These are phyloP conservation scores for Theristicus caerulescens DNA, from an alignment of 2,113 vertebrate species.

Conservation along the genomic window DNA sequence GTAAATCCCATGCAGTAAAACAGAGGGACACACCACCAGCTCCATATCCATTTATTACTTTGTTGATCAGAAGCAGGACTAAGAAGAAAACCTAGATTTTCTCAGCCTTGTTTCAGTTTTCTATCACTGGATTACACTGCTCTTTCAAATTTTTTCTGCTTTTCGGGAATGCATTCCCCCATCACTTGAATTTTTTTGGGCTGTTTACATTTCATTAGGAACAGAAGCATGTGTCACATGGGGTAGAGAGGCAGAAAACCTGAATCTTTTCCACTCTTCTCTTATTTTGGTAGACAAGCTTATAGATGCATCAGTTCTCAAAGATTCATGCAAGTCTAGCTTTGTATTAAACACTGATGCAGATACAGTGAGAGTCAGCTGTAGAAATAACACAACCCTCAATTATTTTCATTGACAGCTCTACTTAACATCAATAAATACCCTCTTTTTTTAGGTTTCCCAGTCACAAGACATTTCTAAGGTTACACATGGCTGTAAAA, in stretches of 20 bases:
- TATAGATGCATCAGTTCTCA: neutral
- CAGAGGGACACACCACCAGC: neutral
- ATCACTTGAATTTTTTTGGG: neutral
- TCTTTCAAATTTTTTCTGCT: neutral
- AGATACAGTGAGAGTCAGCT: neutral
- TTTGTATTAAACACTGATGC: neutral
- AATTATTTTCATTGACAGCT: neutral
- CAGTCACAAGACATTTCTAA: neutral
- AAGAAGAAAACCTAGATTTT: neutral
- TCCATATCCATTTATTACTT: neutral
- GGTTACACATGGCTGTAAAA: neutral
- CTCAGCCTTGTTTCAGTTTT: neutral
- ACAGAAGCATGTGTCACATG: neutral
- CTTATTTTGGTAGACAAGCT: neutral
- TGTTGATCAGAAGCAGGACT: neutral
- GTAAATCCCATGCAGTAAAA: neutral
- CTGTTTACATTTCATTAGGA: neutral
- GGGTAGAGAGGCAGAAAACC: neutral
- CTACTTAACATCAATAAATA: neutral
- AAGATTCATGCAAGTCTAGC: neutral
- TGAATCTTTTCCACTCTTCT: neutral
- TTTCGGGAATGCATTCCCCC: neutral
- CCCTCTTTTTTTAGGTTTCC: neutral
- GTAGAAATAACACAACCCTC: neutral
- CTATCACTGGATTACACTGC: neutral